These are phyloP conservation scores for Syngnathus floridae DNA, from an alignment of 2,113 vertebrate genomes.

Conservation along the genomic window DNA sequence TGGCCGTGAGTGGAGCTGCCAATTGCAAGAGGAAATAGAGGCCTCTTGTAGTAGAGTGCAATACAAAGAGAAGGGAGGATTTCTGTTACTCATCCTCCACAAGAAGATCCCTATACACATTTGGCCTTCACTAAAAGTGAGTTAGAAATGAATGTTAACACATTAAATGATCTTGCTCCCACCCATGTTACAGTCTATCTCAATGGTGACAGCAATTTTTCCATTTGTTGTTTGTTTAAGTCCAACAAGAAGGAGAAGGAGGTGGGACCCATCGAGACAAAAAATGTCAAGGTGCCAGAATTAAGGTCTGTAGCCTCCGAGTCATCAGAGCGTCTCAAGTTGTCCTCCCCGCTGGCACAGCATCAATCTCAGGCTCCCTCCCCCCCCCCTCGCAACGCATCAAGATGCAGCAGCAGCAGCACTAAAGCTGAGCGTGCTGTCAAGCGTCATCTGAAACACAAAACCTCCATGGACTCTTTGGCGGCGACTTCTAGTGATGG, in stretches of 20 bases:
- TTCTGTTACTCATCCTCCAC: conserved; percentile 83
- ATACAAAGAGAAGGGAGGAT: conserved; percentile 81
- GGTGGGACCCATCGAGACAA: conserved; percentile 54
- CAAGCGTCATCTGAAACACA: conserved; percentile 73
- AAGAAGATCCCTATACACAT: conserved; percentile 93
- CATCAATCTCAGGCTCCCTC: conserved; percentile 27
- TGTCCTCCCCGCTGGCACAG: conserved; percentile 10
- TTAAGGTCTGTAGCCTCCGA: conserved; percentile 27
- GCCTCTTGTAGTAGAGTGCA: conserved; percentile 86
- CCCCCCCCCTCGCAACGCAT: conserved; percentile 54
- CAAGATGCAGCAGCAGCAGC: conserved; percentile 61
- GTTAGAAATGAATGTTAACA: background rate
- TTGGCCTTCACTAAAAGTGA: conserved; percentile 87
- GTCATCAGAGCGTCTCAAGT: conserved; percentile 38
- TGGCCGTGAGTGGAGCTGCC: conserved; percentile 90
- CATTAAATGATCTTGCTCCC: conserved; percentile 5
- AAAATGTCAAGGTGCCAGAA: conserved; percentile 70
- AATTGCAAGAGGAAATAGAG: conserved; percentile 89
- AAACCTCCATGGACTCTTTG: conserved; percentile 31
- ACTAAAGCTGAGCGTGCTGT: conserved; percentile 73
- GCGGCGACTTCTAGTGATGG: conserved; percentile 22
- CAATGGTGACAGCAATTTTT: background rate
- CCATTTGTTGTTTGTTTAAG: conserved; percentile 19
- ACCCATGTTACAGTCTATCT: conserved; percentile 53
- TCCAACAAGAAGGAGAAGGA: conserved; percentile 83